These are phyloP conservation scores for Muscicapa striata DNA, from an alignment of 2,797 vertebrate genomes.

Conservation along the genomic window DNA sequence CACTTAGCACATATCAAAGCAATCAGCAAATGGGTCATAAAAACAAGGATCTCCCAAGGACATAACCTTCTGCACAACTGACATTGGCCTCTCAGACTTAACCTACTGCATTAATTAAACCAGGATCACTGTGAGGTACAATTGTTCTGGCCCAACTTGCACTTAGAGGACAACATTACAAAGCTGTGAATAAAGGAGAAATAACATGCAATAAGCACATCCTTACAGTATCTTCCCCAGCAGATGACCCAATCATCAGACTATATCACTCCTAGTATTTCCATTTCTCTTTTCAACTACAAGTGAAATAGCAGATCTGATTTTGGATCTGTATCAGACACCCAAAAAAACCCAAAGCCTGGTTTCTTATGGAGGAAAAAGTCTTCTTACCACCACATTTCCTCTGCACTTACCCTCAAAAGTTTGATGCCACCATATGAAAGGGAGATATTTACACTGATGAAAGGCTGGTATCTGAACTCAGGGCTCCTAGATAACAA, in stretches of 20 bases:
- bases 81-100: neutral
- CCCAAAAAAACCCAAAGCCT: neutral
- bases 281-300: neutral
- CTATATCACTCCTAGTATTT: neutral
- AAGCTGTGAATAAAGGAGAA: neutral
- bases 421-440: neutral
- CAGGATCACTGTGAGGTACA: neutral
- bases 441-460: neutral
- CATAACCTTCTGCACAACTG: neutral
- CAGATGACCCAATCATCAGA: neutral
- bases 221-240: neutral
- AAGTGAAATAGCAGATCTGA: neutral
- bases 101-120: neutral
- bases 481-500: neutral
- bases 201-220: neutral
- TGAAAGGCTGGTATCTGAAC: neutral
- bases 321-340: neutral
- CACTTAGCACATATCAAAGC: neutral
- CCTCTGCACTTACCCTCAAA: neutral
- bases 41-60: neutral
- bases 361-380: neutral
- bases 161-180: neutral
- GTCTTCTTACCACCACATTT: neutral
- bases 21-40: neutral
- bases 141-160: neutral